phyloP scores from a whole-genome alignment of 2,888 invertebrate genomes.

The Flexamia atlantica region DNA sequence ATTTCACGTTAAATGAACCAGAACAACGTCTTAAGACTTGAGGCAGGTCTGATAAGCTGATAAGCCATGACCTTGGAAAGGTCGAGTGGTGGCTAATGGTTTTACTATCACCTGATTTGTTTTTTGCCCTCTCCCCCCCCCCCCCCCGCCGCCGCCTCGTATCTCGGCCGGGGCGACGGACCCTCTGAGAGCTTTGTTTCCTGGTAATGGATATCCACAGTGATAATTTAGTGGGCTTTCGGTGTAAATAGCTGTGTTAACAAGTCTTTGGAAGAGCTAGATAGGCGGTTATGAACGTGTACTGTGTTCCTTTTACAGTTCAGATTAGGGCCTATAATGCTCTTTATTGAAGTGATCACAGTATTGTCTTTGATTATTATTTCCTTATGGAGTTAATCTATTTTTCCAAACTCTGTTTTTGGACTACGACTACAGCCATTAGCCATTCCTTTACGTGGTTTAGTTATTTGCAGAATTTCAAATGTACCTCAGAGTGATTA shows the following conservation, averaged over 20 bases:
- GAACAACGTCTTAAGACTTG: background rate
- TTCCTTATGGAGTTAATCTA: too few relatives aligned
- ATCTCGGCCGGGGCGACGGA: background rate
- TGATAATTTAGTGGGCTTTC: background rate
- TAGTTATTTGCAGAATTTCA: too few relatives aligned
- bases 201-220: background rate
- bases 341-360: too few relatives aligned
- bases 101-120: slow-evolving; percentile 39
- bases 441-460: too few relatives aligned
- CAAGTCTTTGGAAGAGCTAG: background rate
- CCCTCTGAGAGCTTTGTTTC: background rate
- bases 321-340: too few relatives aligned
- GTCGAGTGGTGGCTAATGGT: background rate
- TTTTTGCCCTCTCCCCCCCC: background rate
- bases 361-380: too few relatives aligned
- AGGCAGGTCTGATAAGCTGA: slow-evolving; percentile 8
- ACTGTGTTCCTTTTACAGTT: too few relatives aligned
- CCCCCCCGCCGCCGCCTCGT: background rate
- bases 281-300: too few relatives aligned
- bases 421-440: too few relatives aligned
- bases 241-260: slow-evolving; percentile 6
- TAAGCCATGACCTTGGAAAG: slow-evolving; percentile 3
- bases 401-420: too few relatives aligned
- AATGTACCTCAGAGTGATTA: too few relatives aligned
- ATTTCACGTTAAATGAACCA: background rate